Evolutionary conservation across 53 echinoderm and acorn worm genomes (phyloP), one percentile per base, ranked within the genome.

Genomic region (Temnopleurus reevesii): DNA sequence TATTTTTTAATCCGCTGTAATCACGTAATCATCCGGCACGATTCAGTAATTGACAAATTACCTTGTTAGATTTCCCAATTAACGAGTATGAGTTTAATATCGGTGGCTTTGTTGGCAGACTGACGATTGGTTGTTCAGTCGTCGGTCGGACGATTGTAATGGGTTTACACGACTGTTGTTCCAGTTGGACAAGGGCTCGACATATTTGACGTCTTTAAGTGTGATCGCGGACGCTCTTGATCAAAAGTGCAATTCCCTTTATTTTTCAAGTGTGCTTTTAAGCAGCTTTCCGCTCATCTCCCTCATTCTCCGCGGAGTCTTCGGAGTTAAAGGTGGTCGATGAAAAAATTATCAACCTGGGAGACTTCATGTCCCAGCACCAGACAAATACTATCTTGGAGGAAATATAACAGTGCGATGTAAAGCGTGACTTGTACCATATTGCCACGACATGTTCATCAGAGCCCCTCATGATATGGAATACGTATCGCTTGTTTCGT

Each of bases 31-130:
- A 41, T 41, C 71, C n/a, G 19, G 71, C 71, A 10, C 0, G 71
- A 71, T 71, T 19, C 41, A 71, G 38, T 71, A 71, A 71, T 71
- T 71, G 71, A 71, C 71, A 71, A 71, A 71, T 71, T 71, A 71
- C 71, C 71, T 71, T 71, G 71, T 71, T 71, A 5, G 71, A 71
- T 71, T 41, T 71, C 7, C 71, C 71, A 71, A 41, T 71, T 71
- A 71, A 18, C 28, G 71, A 41, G 43, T 38, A 41, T 1, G 0
- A 38, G 71, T 41, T 71, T 36, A 36, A 71, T 71, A 71, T 71
- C 71, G 10, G 19, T 71, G 43, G 71, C 71, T 21, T 18, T 71
- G 71, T 6, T 38, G 19, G 38, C 8, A 34, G 71, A 8, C 41
- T 71, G 41, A 41, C 43, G 41, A 71, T 12, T 19, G 4, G 56